Evolutionary conservation across 1,140 invertebrate genomes (phyloP), one percentile per base, ranked within the genome.

Genomic region (Alviniconcha marisindica): DNA sequence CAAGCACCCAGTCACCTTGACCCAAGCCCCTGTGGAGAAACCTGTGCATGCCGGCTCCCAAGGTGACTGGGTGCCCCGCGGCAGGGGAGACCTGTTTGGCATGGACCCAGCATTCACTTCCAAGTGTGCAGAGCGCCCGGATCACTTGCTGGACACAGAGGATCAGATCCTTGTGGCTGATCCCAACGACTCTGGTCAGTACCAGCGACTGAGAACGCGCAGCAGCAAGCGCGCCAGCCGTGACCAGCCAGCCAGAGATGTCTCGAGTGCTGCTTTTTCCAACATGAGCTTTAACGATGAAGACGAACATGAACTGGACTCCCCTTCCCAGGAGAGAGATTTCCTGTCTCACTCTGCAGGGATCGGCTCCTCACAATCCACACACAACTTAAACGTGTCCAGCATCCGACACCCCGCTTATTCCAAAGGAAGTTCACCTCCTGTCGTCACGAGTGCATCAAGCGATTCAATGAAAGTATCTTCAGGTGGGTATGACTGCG

Each of bases 251-350:
- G 56, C 78, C 82, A 44, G 87, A 81, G 87, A 90, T 42, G 87
- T 89, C 54, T 83, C 87, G 71, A 88, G 83, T 73, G 85, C 89
- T 54, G 91, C 87, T 28, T 91, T 91, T 83, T 89, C 91, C 33
- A 91, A 91, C 78, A 91, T 91, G 91, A 91, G 91, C 83, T 91
- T 90, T 79, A 89, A 91, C 85, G 91, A 91, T 86, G 90, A 91
- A 73, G 88, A 90, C 33, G 88, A 90, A 56, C 82, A 85, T 21
- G 84, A 85, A 54, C 48, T 86, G 31, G 86, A 87, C n/a, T 60
- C 60, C 15, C 66, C 77, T 54, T 77, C 56, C 33, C 48, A 71
- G 54, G 21, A 71, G 10, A 21, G 66, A 18, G 71, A 77, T 63
- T 77, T 74, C 54, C 42, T 15, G 1, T 28, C 77, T 36, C 84